Base-by-base conservation (phyloP, 64 coral and sea anemone species). In the Catalaphyllia jardinei region DNA sequence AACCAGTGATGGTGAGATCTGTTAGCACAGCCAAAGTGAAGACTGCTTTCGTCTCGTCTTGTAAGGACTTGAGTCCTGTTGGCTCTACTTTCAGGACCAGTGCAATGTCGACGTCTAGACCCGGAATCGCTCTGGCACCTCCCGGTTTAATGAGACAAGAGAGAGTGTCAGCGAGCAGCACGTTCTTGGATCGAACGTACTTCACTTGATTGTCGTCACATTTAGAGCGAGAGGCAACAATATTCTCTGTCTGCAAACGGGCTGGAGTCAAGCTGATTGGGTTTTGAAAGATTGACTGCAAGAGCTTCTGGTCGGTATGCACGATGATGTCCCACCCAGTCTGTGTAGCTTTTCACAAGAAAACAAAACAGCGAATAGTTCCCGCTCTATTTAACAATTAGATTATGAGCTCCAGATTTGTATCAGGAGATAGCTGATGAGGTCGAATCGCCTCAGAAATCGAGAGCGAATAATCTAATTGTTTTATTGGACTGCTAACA, bases 281-380 rank as follows among this genome's bases (percentile, higher is more conserved):
- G 25, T 89, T 94, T 46, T 89, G 71, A 71, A 94, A 86, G 60
- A 78, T 89, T 13, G 35, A 16, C 31, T 89, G 67, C 52, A 89
- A n/a, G 49, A 79, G 86, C 38, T 89, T 88, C 71, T 89, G 86
- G 74, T 93, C 86, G 29, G 79, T 89, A 73, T 89, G 72, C 28
- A 94, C 61, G 55, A 67, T 18, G 50, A 78, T 31, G 22, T 72
- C 15, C 13, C 18, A 25, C 19, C 87, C 87, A 74, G 86, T 18
- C 75, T 94, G 25, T 94, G 87, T 29, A 94, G 80, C 67, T 94
- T 89, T 28, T 89, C 87, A 63, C 92, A 93, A 3, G 92, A 77
- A 83, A 89, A 89, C 8, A 84, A 33, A 20, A 89, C 61, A 8
- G 87, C 92, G 7, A 88, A 74, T 13, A 83, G 78, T 85, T 94